Conservation (phyloP, 2,888 invertebrate genomes). For the Thelaira solivaga region DNA sequence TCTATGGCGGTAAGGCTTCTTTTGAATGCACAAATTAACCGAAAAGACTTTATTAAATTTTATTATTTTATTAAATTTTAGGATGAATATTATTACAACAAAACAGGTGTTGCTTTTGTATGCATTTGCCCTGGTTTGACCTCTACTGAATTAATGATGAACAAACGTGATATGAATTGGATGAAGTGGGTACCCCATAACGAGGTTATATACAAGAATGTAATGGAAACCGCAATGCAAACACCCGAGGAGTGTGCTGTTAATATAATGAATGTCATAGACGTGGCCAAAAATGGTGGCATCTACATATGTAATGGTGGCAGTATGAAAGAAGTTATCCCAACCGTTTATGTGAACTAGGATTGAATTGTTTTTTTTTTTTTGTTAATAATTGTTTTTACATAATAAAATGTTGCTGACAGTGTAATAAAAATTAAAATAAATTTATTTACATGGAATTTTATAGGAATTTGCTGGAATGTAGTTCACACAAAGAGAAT, state of each 20-base stretch:
- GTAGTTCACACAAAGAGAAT: too few species aligned
- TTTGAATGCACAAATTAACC: too few species aligned
- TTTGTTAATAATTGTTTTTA: not conserved
- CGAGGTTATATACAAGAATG: slow-evolving; percentile 67
- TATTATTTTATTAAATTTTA: slow-evolving; percentile 21
- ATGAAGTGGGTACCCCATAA: slow-evolving; percentile 67
- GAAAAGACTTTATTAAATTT: not conserved
- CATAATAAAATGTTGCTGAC: too few species aligned
- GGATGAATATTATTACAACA: slow-evolving; percentile 69
- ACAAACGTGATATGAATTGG: slow-evolving; percentile 71
- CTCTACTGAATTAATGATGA: slow-evolving; percentile 71
- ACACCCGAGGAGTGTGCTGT: slow-evolving; percentile 72
- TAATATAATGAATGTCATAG: slow-evolving; percentile 70
- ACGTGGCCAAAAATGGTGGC: slow-evolving; percentile 74
- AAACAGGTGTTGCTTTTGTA: slow-evolving; percentile 73
- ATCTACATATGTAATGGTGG: slow-evolving; percentile 73
- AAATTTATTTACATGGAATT: too few species aligned
- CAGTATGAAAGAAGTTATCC: slow-evolving; percentile 70
- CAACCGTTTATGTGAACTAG: slow-evolving; percentile 70
- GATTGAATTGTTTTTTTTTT: not conserved
- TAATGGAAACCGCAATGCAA: slow-evolving; percentile 70
- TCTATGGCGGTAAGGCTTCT: slow-evolving; percentile 69
- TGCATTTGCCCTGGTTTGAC: slow-evolving; percentile 73
- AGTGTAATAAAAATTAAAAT: too few species aligned
- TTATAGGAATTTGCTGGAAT: too few species aligned